Evolutionary conservation across 2,113 vertebrate species (phyloP).

Genomic region (Garra rufa): DNA sequence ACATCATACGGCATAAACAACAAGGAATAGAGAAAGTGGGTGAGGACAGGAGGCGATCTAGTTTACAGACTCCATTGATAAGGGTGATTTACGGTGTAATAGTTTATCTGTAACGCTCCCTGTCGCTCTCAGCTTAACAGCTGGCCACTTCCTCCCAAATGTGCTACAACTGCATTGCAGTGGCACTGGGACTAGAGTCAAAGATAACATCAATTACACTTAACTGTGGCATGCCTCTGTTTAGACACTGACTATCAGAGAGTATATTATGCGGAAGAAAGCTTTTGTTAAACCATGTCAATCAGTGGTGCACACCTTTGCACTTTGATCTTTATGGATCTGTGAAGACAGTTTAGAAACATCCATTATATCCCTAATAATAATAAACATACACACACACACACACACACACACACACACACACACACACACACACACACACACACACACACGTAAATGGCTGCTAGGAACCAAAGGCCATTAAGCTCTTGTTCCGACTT

Average conservation of each 20-base stretch:
- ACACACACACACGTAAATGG: neutral
- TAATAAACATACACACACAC: neutral
- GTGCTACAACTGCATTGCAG: conserved; percentile 29
- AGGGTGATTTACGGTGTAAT: conserved; percentile 53
- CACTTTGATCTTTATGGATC: conserved; percentile 1
- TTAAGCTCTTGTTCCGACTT: no score
- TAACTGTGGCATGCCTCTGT: neutral
- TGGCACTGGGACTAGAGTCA: conserved; percentile 1
- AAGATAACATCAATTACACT: conserved; percentile 31
- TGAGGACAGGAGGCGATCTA: conserved; percentile 60
- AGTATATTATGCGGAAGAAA: conserved; percentile 5
- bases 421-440: neutral
- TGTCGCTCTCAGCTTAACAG: neutral
- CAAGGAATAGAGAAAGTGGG: neutral
- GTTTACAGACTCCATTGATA: conserved; percentile 59
- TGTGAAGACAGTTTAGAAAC: neutral
- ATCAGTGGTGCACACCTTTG: neutral
- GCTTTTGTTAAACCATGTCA: conserved; percentile 10
- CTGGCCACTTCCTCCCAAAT: neutral
- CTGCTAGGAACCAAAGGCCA: no score
- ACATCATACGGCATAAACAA: neutral
- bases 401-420: neutral
- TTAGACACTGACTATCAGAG: neutral
- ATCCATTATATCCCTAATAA: neutral
- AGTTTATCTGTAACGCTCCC: conserved; percentile 27